Base-by-base conservation (phyloP, 2,888 invertebrate genomes). In the Unio pictorum region DNA sequence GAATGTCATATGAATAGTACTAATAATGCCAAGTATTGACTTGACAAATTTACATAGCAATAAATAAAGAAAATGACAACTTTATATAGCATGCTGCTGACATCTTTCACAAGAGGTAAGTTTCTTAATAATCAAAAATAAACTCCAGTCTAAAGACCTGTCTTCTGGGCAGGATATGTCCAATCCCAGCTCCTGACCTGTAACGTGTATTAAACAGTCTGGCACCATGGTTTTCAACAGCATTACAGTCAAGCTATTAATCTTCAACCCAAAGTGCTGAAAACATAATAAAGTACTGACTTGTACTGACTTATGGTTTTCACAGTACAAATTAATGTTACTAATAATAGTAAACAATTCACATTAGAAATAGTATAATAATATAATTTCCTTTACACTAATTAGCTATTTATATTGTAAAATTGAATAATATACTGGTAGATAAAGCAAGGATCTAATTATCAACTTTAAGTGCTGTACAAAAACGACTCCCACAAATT, bases 201-300 rank as follows among this genome's bases (percentile, higher is more conserved):
- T 86, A 23, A 89, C 68, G 71, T 91, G 91, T 20, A 90, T 80
- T 64, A 91, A 77, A 71, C 89, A 88, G 68, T 88, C 89, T 0
- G 87, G 88, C 6, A 90, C 77, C 73, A 86, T 86, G 3, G 81
- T 82, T 66, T 89, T 89, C 66, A 90, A 76, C 55, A 90, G 73
- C 76, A 90, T 89, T 66, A 91, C 81, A n/a, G 88, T 88, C 30
- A 88, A 76, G 58, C 89, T 87, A 58, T 86, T 81, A 20, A 91
- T 78, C 28, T 84, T 79, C 2, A 89, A 69, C 0, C 88, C 88
- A 66, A 88, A 77, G 78, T 89, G 89, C 87, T 90, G 81, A 45
- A 85, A 78, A 20, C 56, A 57, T 54, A 73, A 59, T 28, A 58
- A 18, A 11, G 11, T 11, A 45, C 11, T 11, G 45, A 45, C 11